Percentiles rank a stretch among this genome's conserved stretches.
Evolutionary conservation across 2,113 vertebrate species (phyloP).

Genomic region (Etheostoma cragini): DNA sequence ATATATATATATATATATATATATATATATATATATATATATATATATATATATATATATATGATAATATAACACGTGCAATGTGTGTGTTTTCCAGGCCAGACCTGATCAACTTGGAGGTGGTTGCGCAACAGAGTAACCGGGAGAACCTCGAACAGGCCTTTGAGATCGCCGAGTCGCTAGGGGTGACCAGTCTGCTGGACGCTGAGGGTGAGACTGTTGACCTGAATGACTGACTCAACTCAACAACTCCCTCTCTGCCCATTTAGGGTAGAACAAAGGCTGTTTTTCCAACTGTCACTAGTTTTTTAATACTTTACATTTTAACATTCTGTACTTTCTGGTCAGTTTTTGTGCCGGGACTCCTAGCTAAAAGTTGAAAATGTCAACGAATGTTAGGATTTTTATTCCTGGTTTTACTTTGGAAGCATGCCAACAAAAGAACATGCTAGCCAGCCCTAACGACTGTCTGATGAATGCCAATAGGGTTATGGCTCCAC

Average conservation of each 20-base stretch:
- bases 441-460: no score
- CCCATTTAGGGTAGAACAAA: not conserved
- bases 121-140: conserved; percentile 92
- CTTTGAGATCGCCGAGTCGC: conserved; percentile 95
- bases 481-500: not conserved
- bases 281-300: not conserved
- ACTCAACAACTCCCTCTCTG: not conserved
- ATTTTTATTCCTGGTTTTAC: not conserved
- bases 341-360: not conserved
- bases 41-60: no score
- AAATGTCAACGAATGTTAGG: not conserved
- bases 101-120: conserved; percentile 97
- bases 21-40: no score
- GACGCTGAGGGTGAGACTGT: conserved; percentile 92
- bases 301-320: not conserved
- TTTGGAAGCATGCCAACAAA: not conserved
- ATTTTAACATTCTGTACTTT: not conserved
- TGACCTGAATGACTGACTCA: not conserved
- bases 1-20: no score
- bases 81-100: conserved; percentile 84
- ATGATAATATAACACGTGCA: not conserved
- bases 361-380: not conserved
- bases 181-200: conserved; percentile 95
- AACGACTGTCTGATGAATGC: not conserved
- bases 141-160: conserved; percentile 97